These are phyloP conservation scores for Alligator mississippiensis DNA, from an alignment of 2,113 vertebrate genomes.

Conservation along the genomic window DNA sequence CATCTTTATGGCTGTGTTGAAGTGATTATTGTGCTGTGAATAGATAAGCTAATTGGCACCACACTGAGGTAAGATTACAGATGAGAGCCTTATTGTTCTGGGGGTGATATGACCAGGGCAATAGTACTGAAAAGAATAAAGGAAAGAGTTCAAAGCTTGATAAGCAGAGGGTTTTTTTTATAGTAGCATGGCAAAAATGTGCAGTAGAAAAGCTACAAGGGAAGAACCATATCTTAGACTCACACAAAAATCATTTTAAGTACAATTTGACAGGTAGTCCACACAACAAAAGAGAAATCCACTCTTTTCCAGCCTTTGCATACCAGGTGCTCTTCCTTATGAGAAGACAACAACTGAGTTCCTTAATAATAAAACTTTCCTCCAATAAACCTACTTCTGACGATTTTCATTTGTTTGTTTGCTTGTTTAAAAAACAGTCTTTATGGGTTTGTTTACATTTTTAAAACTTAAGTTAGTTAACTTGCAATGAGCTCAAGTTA, in stretches of 20 bases:
- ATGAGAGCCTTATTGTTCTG: not conserved
- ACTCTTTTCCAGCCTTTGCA: not conserved
- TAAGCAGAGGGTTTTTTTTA: not conserved
- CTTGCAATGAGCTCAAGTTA: not conserved
- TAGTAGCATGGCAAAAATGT: not conserved
- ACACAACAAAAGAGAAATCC: not conserved
- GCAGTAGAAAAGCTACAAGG: not conserved
- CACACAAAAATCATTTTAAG: not conserved
- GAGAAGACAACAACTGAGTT: not conserved
- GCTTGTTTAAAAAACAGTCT: not conserved
- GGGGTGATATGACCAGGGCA: not conserved
- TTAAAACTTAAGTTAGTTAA: not conserved
- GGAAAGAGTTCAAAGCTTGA: not conserved
- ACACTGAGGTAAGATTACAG: conserved; percentile 49
- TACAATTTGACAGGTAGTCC: not conserved
- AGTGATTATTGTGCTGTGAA: conserved; percentile 30
- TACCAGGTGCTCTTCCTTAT: not conserved
- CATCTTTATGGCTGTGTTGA: conserved; percentile 22
- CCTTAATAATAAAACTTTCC: fast-evolving
- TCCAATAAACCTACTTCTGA: fast-evolving
- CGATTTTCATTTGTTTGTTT: too few relatives aligned
- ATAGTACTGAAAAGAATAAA: not conserved
- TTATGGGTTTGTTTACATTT: not conserved
- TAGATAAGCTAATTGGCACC: conserved; percentile 59
- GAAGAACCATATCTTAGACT: not conserved